phyloP scores from a whole-genome alignment of 1,140 invertebrate genomes.

The Vanessa tameamea region DNA sequence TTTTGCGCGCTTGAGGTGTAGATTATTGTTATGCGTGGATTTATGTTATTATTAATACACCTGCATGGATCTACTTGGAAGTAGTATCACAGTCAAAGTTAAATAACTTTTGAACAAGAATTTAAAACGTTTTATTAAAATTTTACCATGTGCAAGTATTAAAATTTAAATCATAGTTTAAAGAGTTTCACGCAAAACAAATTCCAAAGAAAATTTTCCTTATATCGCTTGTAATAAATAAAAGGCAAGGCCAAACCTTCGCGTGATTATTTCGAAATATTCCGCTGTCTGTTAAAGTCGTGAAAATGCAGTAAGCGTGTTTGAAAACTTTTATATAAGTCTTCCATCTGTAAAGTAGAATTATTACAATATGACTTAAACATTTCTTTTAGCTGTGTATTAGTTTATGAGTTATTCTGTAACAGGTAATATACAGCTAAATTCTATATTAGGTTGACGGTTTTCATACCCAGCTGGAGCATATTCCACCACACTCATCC shows the following conservation, averaged over 20 bases:
- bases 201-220: slow-evolving; percentile 7
- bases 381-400: no score
- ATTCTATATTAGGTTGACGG: no score
- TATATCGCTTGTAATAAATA: slow-evolving; percentile 17
- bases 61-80: no score
- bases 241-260: slow-evolving; percentile 17
- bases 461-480: no score
- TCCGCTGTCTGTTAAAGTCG: slow-evolving; percentile 4
- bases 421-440: no score
- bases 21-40: no score
- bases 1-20: no score
- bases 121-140: neutral
- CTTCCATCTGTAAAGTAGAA: neutral
- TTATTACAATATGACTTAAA: neutral
- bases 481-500: no score
- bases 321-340: neutral
- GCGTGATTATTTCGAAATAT: slow-evolving; percentile 16
- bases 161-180: neutral
- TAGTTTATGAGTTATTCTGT: no score
- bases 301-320: slow-evolving; percentile 19
- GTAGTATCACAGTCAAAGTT: no score
- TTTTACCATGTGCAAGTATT: neutral
- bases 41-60: no score
- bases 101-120: no score
- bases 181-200: slow-evolving; percentile 4